Evolutionary conservation across 2,888 invertebrate genomes (phyloP), one percentile per base, ranked within the genome.

Genomic region (Polymixis lichenea): DNA sequence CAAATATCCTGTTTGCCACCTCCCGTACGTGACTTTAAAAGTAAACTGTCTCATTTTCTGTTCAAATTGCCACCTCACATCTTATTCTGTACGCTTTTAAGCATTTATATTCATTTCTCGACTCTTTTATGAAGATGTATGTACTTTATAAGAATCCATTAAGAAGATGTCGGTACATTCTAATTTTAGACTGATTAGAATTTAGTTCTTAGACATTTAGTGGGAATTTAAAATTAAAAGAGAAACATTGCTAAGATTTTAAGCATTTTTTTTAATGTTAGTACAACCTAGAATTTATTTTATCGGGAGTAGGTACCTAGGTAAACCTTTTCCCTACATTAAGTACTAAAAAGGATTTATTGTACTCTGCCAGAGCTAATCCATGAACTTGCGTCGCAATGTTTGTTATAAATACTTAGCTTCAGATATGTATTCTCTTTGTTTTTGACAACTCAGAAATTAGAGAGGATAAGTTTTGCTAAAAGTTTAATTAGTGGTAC

Each of bases 91-190:
- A 89, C 90, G 90, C 89, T 91, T 90, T 89, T 83, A 90, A 91
- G 89, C 95, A 94, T 96, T 95, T 94, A 93, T 95, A 95, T 94
- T 95, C 94, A 94, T 95, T 95, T 93, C 91, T 92, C 73, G 86
- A 86, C 82, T 89, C 87, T 89, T 93, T 94, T 92, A 95, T 93
- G 92, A 94, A 95, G 94, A 95, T 92, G 87, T 92, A 95, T 93
- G 92, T 89, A 89, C 89, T 87, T 91, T 90, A 75, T 84, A 87
- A 89, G 83, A 91, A 85, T 90, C 93, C 88, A 93, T 93, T 94
- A 93, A 92, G 93, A 92, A 88, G 87, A 89, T 86, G 91, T 90
- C 89, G 78, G 91, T 91, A 87, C 74, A 83, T 88, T 84, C 74
- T 75, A 84, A 88, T 83, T 82, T 78, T 64, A 67, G 49, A 73